phyloP scores from a whole-genome alignment of 2,797 vertebrate genomes.

The Myiotriccus ornatus region DNA sequence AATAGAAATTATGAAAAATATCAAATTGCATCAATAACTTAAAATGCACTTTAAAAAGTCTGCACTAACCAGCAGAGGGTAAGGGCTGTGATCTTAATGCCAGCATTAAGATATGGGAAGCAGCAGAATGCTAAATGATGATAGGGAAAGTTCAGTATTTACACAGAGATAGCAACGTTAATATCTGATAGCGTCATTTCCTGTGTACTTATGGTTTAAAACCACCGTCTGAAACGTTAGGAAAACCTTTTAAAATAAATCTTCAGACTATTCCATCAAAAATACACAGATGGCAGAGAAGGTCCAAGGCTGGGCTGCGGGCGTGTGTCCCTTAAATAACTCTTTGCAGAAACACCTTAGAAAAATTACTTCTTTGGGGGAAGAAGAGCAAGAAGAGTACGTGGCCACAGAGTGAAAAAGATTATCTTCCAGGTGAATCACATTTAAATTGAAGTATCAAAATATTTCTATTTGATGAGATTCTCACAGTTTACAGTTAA shows the following conservation, averaged over 20 bases:
- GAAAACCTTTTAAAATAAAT: constrained; percentile 67
- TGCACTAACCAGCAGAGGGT: constrained; percentile 72
- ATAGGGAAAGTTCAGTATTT: constrained; percentile 68
- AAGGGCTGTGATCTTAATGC: constrained; percentile 86
- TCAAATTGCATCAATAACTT: constrained; percentile 90
- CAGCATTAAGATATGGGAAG: constrained; percentile 88
- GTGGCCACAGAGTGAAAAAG: constrained; percentile 14
- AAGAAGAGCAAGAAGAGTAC: constrained; percentile 31
- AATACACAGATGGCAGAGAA: constrained; percentile 65
- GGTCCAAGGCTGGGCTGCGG: constrained; percentile 24
- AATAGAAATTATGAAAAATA: constrained; percentile 82
- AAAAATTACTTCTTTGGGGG: constrained; percentile 53
- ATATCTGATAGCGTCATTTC: constrained; percentile 58
- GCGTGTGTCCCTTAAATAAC: constrained; percentile 51
- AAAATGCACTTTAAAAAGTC: constrained; percentile 80
- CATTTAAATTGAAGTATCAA: constrained; percentile 43
- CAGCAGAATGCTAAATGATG: constrained; percentile 69
- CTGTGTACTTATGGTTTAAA: constrained; percentile 64
- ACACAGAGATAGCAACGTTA: constrained; percentile 65
- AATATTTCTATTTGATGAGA: constrained; percentile 30
- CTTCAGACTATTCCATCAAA: constrained; percentile 61
- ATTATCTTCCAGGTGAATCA: constrained; percentile 10
- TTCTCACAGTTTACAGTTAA: constrained; percentile 41
- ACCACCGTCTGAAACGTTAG: constrained; percentile 56
- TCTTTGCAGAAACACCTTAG: constrained; percentile 62